Conservation (phyloP, 2,888 invertebrate species). For the Drosophila parthenogenetica region DNA sequence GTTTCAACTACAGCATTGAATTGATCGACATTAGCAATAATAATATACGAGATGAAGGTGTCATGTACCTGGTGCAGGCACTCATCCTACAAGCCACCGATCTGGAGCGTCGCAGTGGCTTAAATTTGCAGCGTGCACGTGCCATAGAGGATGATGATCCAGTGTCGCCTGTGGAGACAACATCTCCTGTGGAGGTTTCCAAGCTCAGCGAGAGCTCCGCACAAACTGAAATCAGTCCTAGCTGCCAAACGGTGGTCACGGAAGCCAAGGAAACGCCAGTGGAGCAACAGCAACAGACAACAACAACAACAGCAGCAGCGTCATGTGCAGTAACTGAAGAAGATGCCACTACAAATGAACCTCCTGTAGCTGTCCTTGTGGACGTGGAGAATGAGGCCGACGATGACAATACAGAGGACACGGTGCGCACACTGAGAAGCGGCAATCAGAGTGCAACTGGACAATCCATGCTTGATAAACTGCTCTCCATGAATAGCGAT, state of each 20-base stretch:
- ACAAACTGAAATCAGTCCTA: not conserved
- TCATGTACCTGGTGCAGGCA: constrained; percentile 90
- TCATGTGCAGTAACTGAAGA: constrained; percentile 2
- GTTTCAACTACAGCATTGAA: constrained; percentile 90
- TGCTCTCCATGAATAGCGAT: constrained; percentile 84
- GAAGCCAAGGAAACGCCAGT: constrained; percentile 2
- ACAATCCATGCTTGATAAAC: constrained; percentile 83
- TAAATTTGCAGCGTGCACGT: constrained; percentile 71
- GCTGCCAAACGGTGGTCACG: not conserved
- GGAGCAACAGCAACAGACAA: constrained; percentile 1
- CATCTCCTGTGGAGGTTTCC: constrained; percentile 1
- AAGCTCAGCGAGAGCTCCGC: not conserved
- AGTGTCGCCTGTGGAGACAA: constrained; percentile 55
- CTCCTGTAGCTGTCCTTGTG: constrained; percentile 45
- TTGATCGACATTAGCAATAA: constrained; percentile 93
- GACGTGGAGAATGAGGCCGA: constrained; percentile 82
- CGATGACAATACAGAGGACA: constrained; percentile 82
- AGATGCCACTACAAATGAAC: constrained; percentile 22
- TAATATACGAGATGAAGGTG: constrained; percentile 88
- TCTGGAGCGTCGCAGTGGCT: constrained; percentile 76
- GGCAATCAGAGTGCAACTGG: constrained; percentile 62
- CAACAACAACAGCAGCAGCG: not conserved
- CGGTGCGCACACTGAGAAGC: constrained; percentile 75
- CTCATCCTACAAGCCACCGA: constrained; percentile 88
- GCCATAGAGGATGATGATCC: constrained; percentile 80